phyloP scores from a whole-genome alignment of 2,888 invertebrate species.

The Orchesellides sinensis region DNA sequence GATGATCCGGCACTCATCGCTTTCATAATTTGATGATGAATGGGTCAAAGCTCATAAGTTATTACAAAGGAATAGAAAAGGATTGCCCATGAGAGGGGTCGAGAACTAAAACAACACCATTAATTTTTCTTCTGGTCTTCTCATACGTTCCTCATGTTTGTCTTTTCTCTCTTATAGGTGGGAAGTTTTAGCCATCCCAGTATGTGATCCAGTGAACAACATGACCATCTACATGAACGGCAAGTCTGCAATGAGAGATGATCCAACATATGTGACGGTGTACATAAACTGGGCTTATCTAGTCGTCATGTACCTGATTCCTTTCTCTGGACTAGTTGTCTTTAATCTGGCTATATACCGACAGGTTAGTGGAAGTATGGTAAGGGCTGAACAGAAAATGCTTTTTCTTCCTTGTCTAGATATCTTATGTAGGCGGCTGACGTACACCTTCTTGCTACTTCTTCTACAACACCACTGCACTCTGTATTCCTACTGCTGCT shows the following conservation, averaged over 20 bases:
- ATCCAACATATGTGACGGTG: constrained; percentile 86
- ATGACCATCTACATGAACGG: constrained; percentile 75
- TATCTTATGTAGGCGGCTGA: constrained; percentile 4
- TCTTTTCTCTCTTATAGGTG: constrained; percentile 61
- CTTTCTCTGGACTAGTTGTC: constrained; percentile 91
- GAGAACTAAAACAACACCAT: not conserved
- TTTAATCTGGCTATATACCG: constrained; percentile 94
- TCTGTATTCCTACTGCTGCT: not conserved
- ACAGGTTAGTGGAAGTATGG: constrained; percentile 81
- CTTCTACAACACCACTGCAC: constrained; percentile 4
- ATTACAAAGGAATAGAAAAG: too few species aligned
- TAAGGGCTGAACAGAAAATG: constrained; percentile 59
- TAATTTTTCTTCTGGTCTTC: not conserved
- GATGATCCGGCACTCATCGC: too few species aligned
- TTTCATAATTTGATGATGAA: constrained; percentile 23
- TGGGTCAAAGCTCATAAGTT: too few species aligned
- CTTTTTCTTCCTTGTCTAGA: constrained; percentile 10
- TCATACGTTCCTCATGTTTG: not conserved
- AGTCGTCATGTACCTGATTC: constrained; percentile 93
- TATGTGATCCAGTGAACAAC: constrained; percentile 67
- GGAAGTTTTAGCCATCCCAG: constrained; percentile 66
- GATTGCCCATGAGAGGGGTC: too few species aligned
- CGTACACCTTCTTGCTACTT: constrained; percentile 1
- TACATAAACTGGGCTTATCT: constrained; percentile 98
- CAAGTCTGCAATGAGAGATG: constrained; percentile 84